A percentile compares a stretch with the other conserved stretches of the same genome.
Conservation (phyloP, 2,797 vertebrate genomes). For the Buceros bicornis region DNA sequence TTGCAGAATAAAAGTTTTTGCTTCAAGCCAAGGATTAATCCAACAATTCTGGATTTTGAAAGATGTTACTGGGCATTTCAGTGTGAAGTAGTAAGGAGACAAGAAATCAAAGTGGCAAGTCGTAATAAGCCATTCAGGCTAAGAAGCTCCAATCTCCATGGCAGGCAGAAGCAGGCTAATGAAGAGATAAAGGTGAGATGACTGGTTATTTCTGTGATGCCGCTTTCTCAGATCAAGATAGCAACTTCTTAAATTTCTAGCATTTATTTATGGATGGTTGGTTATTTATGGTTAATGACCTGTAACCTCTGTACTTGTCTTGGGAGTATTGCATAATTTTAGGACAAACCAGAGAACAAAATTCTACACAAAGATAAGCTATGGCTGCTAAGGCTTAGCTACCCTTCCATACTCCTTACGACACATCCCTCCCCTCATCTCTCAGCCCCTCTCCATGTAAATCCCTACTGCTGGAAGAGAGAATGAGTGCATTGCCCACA, state of each 20-base stretch:
- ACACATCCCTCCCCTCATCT: not conserved
- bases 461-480: not conserved
- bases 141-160: constrained; percentile 84
- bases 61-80: constrained; percentile 88
- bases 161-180: constrained; percentile 69
- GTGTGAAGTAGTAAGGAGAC: constrained; percentile 78
- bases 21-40: constrained; percentile 89
- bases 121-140: constrained; percentile 90
- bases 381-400: not conserved
- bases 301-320: not conserved
- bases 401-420: not conserved
- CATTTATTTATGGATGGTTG: not conserved
- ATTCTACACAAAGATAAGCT: not conserved
- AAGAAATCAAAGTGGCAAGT: constrained; percentile 82
- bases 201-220: not conserved
- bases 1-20: constrained; percentile 85
- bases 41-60: constrained; percentile 87
- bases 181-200: constrained; percentile 79
- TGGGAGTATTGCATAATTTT: not conserved
- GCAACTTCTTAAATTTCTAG: not conserved
- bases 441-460: not conserved
- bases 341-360: not conserved
- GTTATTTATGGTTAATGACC: not conserved
- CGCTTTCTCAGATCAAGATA: not conserved
- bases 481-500: not conserved